Evolutionary conservation across 2,797 vertebrate genomes (phyloP).

Genomic region (Carcharodon carcharias): DNA sequence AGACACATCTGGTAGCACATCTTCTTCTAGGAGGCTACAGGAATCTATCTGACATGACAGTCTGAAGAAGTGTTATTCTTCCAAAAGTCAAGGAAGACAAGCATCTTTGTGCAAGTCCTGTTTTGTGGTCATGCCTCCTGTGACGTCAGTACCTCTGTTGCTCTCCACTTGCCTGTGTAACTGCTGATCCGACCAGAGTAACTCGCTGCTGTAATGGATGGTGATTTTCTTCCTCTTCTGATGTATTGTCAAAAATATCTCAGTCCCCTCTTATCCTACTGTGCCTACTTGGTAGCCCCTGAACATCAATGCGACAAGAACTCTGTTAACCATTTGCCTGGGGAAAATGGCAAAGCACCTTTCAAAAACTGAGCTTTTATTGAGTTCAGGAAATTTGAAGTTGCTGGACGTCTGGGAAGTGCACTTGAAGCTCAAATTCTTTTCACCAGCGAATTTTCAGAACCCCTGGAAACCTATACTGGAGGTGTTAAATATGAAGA

Average conservation of each 20-base stretch:
- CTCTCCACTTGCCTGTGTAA: too few relatives aligned
- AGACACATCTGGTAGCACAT: too few relatives aligned
- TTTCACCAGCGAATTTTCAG: neutral
- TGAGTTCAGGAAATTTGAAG: neutral
- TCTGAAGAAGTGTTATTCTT: too few relatives aligned
- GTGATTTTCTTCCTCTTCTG: neutral
- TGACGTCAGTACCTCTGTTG: too few relatives aligned
- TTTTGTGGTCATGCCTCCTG: too few relatives aligned
- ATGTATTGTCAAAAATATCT: neutral
- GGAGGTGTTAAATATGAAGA: neutral
- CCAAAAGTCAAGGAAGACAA: too few relatives aligned
- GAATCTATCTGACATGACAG: too few relatives aligned
- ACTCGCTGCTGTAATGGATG: neutral
- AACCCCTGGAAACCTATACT: neutral
- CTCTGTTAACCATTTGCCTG: neutral
- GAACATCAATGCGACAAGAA: neutral
- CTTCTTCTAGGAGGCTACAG: too few relatives aligned
- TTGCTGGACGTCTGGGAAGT: neutral
- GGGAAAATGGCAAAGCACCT: neutral
- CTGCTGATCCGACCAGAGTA: too few relatives aligned
- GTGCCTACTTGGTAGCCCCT: neutral
- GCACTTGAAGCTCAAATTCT: neutral
- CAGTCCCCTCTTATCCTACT: neutral
- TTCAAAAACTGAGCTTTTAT: neutral
- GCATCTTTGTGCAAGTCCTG: too few relatives aligned